Percentiles rank a stretch among this genome's conserved stretches.
These are phyloP conservation scores for Pedionomus torquatus DNA, from an alignment of 2,113 vertebrate species.

Conservation along the genomic window DNA sequence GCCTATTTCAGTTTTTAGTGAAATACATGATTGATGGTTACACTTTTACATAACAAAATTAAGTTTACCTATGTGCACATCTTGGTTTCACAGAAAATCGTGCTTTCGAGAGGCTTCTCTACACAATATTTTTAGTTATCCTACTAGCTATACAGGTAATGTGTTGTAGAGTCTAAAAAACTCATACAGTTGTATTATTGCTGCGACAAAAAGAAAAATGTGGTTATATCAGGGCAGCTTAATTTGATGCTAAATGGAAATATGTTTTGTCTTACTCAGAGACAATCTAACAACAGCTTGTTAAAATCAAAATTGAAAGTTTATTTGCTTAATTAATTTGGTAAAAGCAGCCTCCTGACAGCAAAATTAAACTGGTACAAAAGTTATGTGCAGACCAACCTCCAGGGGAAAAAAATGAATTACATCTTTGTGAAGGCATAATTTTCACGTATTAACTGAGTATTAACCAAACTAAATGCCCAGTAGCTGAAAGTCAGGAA, in stretches of 20 bases:
- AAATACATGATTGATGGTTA: background rate
- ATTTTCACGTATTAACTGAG: background rate
- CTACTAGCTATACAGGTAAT: background rate
- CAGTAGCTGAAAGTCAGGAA: background rate
- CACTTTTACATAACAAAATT: background rate
- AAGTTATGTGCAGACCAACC: background rate
- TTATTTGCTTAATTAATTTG: conserved; percentile 7
- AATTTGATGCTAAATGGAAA: background rate
- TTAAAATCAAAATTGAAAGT: background rate
- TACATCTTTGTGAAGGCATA: background rate
- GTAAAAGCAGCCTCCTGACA: background rate
- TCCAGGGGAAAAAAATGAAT: background rate
- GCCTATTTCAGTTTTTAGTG: background rate
- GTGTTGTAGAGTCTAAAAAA: background rate
- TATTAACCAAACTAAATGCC: background rate
- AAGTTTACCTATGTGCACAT: background rate
- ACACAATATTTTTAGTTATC: background rate
- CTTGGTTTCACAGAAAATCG: background rate
- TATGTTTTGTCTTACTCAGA: background rate
- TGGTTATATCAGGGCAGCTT: background rate
- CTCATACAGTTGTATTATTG: fast-evolving
- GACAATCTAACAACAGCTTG: background rate
- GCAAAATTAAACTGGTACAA: background rate
- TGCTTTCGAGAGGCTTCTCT: background rate
- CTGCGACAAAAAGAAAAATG: background rate